Evolutionary conservation across 2,797 vertebrate species (phyloP), one percentile per base, ranked within the genome.

Genomic region (Phrynocephalus vlangalii): DNA sequence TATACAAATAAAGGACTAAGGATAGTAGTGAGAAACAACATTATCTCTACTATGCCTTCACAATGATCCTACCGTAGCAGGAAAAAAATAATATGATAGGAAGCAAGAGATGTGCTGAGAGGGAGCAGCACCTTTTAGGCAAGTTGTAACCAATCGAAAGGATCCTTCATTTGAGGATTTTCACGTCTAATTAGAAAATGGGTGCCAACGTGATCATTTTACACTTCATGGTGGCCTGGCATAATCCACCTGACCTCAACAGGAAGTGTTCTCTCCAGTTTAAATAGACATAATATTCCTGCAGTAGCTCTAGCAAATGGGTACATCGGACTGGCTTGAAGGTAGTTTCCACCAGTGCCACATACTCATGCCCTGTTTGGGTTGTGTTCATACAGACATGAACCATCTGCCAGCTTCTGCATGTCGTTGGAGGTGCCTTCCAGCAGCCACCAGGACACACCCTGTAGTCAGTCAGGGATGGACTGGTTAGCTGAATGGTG

Each of bases 21-120:
- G 28, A 50, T 30, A 75, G 28, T 16, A 82, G 72, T n/a, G 44
- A 0, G 11, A 89, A 77, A 89, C 88, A 79, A 92, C 92, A 30
- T 75, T 68, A 81, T 38, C 28, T 52, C 38, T 28, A 22, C 38
- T 33, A 81, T 84, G 76, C 91, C 52, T 81, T 91, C 75, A 71
- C 63, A 85, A 72, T 66, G 26, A 86, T 63, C 86, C 60, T 81
- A 68, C 50, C 87, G 48, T 20, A 87, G 10, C 15, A 60, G 84
- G 67, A 44, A 30, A 89, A 26, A 48, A 24, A 70, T 20, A 30
- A 71, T 20, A 48, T 70, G 16, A 44, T 28, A 60, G 0, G 82
- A 82, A 91, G 91, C 63, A 24, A 89, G 84, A 72, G n/a, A 2
- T 79, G 50, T 60, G 50, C 8, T 48, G 20, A 63, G 82, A 63